Conservation (phyloP, 2,113 vertebrate genomes). For the Haemorhous mexicanus region DNA sequence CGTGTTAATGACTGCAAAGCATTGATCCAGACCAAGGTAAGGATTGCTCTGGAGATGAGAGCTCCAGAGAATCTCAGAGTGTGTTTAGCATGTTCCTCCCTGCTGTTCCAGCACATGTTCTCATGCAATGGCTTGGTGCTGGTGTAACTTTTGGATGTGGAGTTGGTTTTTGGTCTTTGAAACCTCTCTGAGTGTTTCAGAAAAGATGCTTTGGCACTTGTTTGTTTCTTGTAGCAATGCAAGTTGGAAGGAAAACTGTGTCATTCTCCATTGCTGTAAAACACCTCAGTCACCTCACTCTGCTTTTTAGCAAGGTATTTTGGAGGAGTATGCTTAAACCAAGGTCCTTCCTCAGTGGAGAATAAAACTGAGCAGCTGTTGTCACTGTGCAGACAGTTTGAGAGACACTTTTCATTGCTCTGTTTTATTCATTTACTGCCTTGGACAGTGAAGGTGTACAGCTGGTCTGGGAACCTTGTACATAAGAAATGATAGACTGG, state of each 20-base stretch:
- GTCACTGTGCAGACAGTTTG: background rate
- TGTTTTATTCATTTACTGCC: background rate
- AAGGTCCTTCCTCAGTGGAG: background rate
- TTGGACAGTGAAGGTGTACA: background rate
- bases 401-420: background rate
- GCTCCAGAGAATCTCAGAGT: background rate
- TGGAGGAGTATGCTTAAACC: background rate
- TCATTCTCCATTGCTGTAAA: background rate
- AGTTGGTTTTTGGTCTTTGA: background rate
- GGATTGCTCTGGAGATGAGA: background rate
- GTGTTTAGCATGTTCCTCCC: background rate
- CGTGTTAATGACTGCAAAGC: conserved; percentile 40
- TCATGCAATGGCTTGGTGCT: background rate
- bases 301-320: background rate
- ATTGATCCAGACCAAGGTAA: conserved; percentile 74
- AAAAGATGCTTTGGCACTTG: background rate
- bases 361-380: background rate
- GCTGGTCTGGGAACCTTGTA: background rate
- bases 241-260: background rate
- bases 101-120: background rate
- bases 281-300: background rate
- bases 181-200: background rate
- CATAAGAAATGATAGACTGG: background rate
- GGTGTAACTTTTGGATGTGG: background rate
- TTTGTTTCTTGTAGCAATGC: background rate